Evolutionary conservation across 1,140 invertebrate species (phyloP).

Genomic region (Dendrolimus punctatus): DNA sequence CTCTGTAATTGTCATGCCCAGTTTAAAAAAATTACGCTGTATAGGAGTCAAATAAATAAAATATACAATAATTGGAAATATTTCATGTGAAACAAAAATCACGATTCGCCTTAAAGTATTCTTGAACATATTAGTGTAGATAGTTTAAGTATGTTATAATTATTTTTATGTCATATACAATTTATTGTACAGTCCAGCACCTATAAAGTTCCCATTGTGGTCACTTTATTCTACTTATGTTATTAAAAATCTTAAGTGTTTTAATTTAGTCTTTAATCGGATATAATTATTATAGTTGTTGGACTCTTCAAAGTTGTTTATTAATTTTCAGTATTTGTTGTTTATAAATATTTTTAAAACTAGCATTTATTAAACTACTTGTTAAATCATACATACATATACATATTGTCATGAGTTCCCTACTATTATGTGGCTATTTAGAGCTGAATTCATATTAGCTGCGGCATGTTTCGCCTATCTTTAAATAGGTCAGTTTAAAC

Average conservation of each 20-base stretch:
- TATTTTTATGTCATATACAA: no score
- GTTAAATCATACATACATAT: no score
- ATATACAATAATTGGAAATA: no score
- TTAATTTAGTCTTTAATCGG: no score
- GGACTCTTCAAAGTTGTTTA: not conserved
- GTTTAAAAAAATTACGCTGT: not conserved
- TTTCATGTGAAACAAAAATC: not conserved
- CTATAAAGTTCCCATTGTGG: no score
- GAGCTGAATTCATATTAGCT: slow-evolving; percentile 3
- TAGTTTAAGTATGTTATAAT: slow-evolving; percentile 3
- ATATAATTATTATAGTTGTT: no score
- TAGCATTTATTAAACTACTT: not conserved
- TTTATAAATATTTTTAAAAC: slow-evolving; percentile 6
- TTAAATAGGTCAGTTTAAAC: not conserved
- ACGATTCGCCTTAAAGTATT: slow-evolving; percentile 6
- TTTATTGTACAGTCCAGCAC: no score
- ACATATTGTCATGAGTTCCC: not conserved
- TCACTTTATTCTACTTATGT: no score
- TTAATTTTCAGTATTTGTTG: slow-evolving; percentile 10
- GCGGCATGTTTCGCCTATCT: not conserved
- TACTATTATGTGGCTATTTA: slow-evolving; percentile 5
- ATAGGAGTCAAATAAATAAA: not conserved
- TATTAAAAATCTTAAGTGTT: no score
- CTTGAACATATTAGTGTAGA: slow-evolving; percentile 5
- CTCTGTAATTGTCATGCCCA: no score